These are phyloP conservation scores for Molorchus minor DNA, from an alignment of 2,888 invertebrate species.

Conservation along the genomic window DNA sequence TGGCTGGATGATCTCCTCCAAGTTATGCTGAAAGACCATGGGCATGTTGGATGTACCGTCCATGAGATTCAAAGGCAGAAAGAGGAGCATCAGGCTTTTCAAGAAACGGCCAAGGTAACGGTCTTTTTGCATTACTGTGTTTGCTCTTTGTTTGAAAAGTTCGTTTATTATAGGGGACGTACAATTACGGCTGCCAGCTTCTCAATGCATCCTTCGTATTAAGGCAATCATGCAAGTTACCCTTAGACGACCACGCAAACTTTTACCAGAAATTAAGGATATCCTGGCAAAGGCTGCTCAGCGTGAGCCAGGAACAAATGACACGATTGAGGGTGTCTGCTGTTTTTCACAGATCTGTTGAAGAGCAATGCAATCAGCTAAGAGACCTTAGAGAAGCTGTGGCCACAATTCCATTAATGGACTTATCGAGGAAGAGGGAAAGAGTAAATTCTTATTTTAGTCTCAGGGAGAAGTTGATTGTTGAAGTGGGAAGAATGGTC, in stretches of 20 bases:
- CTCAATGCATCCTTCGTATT: conserved; percentile 78
- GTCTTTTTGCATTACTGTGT: too few relatives aligned
- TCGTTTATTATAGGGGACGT: conserved; percentile 81
- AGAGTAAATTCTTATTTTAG: conserved; percentile 67
- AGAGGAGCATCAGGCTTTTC: conserved; percentile 78
- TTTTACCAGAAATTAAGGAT: conserved; percentile 69
- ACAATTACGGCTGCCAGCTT: conserved; percentile 82
- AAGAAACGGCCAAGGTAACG: conserved; percentile 74
- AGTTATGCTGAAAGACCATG: conserved; percentile 74
- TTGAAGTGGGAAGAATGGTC: conserved; percentile 78
- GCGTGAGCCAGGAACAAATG: conserved; percentile 78
- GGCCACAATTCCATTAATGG: conserved; percentile 62
- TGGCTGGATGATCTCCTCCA: conserved; percentile 82
- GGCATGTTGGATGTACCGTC: conserved; percentile 77
- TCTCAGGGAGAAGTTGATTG: conserved; percentile 70
- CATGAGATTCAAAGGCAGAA: conserved; percentile 79
- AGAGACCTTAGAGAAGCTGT: conserved; percentile 70
- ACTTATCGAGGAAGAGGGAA: conserved; percentile 61
- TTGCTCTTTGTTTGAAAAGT: too few relatives aligned
- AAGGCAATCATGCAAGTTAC: conserved; percentile 75
- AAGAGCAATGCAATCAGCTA: conserved; percentile 71
- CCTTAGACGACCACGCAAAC: conserved; percentile 67
- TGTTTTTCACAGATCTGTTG: conserved; percentile 75
- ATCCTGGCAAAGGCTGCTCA: conserved; percentile 75
- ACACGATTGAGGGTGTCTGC: conserved; percentile 78